Base-by-base conservation (phyloP, 2,888 invertebrate species). In the Nomada hirtipes region DNA sequence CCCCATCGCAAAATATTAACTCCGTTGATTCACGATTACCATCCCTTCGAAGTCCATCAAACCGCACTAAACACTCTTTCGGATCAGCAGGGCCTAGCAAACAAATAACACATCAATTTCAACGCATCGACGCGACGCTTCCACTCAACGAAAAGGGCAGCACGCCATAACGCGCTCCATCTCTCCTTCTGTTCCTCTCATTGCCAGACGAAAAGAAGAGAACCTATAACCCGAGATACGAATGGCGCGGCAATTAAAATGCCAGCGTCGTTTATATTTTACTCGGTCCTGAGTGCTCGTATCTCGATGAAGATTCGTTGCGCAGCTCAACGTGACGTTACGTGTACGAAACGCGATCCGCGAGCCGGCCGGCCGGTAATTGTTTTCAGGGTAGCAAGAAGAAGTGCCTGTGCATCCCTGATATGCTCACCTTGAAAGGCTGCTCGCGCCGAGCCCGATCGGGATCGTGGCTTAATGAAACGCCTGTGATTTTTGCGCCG, bases 391-490 rank as follows among this genome's bases (percentile, higher is more conserved):
- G 53, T 57, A 68, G 65, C 61, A 13, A 70, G 53, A 60, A 65
- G 72, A 70, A 57, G 70, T 64, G 70, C 65, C 86, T 36, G 76
- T 26, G 72, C 78, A 70, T 78, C 59, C 57, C 26, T 63, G 83
- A 70, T 76, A 63, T 67, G 76, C 60, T 74, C 29, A 60, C 83
- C 79, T 85, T 83, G 76, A 86, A 61, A 42, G 55, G 10, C 13
- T 18, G 47, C 42, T 42, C 53, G 57, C 52, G 61, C 47, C 53
- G 52, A 59, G 72, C 64, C 64, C 44, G 78, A 86, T 78, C 78
- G 53, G 52, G 42, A 63, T 53, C 74, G 44, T 15, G 53, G 61
- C 63, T 86, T 86, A 85, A 86, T 83, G 86, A 85, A 83, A 83
- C 75, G 26, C 26, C 11, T 11, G 26, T 2, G 67, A 70, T 85